Evolutionary conservation across 2,888 invertebrate genomes (phyloP).

Genomic region (Archaeoteleia sp.): DNA sequence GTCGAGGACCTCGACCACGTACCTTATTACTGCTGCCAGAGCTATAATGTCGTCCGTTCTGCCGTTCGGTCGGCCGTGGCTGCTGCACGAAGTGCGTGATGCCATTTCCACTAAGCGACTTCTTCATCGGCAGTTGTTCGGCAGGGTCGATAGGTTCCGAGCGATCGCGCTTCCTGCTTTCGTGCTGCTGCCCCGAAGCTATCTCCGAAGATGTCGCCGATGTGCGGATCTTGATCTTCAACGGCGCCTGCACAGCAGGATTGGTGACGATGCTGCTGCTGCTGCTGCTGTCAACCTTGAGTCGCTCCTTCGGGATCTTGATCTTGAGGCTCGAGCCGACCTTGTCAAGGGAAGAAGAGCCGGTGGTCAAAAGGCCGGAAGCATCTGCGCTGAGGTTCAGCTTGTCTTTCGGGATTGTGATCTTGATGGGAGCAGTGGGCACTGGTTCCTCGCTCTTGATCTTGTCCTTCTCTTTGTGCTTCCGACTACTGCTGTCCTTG

Average conservation of each 20-base stretch:
- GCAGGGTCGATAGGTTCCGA: conserved; percentile 68
- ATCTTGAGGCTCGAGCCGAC: conserved; percentile 80
- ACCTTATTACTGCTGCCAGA: conserved; percentile 73
- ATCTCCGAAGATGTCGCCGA: conserved; percentile 77
- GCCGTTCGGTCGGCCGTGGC: conserved; percentile 66
- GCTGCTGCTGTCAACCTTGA: conserved; percentile 73
- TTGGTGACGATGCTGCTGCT: conserved; percentile 69
- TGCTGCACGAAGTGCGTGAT: conserved; percentile 53
- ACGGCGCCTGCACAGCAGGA: conserved; percentile 63
- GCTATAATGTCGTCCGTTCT: conserved; percentile 72
- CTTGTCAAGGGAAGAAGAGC: conserved; percentile 55
- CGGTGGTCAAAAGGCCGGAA: conserved; percentile 48
- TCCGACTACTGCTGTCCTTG: conserved; percentile 73
- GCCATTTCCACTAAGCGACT: conserved; percentile 68
- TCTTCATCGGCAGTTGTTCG: conserved; percentile 58
- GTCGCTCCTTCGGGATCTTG: conserved; percentile 86
- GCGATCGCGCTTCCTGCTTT: conserved; percentile 72
- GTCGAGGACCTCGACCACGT: conserved; percentile 70
- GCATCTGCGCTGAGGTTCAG: conserved; percentile 71
- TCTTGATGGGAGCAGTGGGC: conserved; percentile 74
- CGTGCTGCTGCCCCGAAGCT: conserved; percentile 58
- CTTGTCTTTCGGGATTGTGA: conserved; percentile 80
- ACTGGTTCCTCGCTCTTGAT: conserved; percentile 79
- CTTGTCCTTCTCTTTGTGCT: conserved; percentile 47
- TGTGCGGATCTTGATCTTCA: conserved; percentile 89